A percentile compares a stretch with the other conserved stretches of the same genome.
Conservation (phyloP, 2,113 vertebrate species). For the Scomber japonicus region DNA sequence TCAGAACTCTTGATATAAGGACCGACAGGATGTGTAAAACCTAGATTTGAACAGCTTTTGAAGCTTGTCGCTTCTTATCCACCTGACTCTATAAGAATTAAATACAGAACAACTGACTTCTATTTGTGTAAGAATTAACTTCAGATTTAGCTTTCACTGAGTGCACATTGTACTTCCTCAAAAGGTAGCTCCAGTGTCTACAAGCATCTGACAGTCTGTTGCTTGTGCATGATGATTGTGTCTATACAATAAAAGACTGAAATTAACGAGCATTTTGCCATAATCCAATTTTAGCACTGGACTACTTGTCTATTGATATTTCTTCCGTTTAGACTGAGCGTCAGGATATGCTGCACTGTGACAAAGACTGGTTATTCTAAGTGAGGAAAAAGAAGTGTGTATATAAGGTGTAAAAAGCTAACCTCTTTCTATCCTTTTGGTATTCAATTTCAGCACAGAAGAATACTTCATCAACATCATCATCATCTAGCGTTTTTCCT, state of each 20-base stretch:
- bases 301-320: conserved; percentile 49
- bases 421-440: conserved; percentile 70
- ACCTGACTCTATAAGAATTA: conserved; percentile 33
- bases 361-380: conserved; percentile 44
- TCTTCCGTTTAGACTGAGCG: conserved; percentile 32
- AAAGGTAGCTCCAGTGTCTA: conserved; percentile 32
- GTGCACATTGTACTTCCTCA: not conserved
- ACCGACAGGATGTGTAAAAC: conserved; percentile 41
- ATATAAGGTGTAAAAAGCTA: conserved; percentile 64
- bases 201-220: conserved; percentile 18
- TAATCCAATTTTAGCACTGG: conserved; percentile 48
- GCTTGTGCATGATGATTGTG: conserved; percentile 12
- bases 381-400: conserved; percentile 45
- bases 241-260: conserved; percentile 32
- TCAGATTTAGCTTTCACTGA: conserved; percentile 43
- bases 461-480: conserved; percentile 84
- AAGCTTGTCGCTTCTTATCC: conserved; percentile 46
- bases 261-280: conserved; percentile 44
- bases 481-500: conserved; percentile 76
- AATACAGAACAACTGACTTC: conserved; percentile 19
- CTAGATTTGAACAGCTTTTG: conserved; percentile 42
- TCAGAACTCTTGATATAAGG: conserved; percentile 24
- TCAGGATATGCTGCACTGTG: conserved; percentile 22
- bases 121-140: conserved; percentile 54
- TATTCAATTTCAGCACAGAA: conserved; percentile 81